Percentiles rank a stretch among this genome's conserved stretches.
Conservation (phyloP, 2,113 vertebrate genomes). For the Athene cunicularia region DNA sequence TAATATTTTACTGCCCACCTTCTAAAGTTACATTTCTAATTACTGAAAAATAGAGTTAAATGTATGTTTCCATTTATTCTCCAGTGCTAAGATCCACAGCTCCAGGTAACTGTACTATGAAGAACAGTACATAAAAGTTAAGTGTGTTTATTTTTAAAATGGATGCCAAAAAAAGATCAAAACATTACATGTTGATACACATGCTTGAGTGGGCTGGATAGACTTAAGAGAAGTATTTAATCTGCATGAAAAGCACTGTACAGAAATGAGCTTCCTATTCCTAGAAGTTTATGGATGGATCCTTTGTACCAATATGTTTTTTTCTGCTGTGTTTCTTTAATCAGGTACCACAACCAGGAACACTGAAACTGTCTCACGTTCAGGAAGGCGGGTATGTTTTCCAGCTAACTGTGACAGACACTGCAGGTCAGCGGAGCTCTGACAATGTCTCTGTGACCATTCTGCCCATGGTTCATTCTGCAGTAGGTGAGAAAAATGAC, state of each 20-base stretch:
- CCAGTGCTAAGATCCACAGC: not conserved
- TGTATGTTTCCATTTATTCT: not conserved
- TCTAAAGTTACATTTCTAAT: not conserved
- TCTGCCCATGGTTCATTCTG: conserved; percentile 80
- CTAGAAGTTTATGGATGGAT: not conserved
- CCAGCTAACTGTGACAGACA: conserved; percentile 90
- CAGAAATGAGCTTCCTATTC: not conserved
- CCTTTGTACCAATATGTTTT: not conserved
- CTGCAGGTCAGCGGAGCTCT: conserved; percentile 84
- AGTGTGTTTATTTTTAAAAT: not conserved
- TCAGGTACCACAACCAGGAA: conserved; percentile 90
- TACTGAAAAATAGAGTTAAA: not conserved
- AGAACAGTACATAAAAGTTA: not conserved
- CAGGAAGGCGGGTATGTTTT: conserved; percentile 87
- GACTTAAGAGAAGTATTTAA: not conserved
- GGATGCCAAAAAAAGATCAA: not conserved
- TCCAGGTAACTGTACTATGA: not conserved
- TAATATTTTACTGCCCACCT: not conserved
- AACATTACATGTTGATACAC: not conserved
- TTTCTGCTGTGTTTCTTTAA: not conserved
- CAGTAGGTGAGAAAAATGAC: conserved; percentile 78
- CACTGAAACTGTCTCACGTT: conserved; percentile 87
- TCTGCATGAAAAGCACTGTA: not conserved
- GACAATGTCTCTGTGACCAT: conserved; percentile 90
- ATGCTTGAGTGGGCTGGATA: not conserved